These are phyloP conservation scores for Casuarius casuarius DNA, from an alignment of 2,113 vertebrate species.

Conservation along the genomic window DNA sequence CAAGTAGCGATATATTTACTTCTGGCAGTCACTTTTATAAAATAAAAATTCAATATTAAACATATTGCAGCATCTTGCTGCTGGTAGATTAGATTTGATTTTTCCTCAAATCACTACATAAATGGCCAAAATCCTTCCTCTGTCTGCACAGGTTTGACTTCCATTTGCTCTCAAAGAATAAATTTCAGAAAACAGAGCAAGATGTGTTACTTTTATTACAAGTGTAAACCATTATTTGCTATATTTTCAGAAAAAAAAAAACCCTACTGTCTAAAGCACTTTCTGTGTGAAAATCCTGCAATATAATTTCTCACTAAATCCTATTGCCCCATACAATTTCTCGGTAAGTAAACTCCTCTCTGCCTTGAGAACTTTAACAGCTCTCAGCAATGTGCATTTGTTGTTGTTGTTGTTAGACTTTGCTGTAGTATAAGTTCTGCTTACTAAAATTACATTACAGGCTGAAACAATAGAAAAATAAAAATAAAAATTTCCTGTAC, in stretches of 20 bases:
- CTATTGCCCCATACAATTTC: background rate
- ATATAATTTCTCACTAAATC: background rate
- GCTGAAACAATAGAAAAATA: background rate
- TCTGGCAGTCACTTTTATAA: background rate
- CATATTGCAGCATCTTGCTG: background rate
- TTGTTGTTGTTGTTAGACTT: background rate
- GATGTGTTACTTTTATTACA: background rate
- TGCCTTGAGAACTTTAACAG: background rate
- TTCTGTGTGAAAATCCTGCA: slow-evolving; percentile 13
- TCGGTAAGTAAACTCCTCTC: background rate
- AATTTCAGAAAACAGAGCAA: background rate
- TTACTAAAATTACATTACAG: background rate
- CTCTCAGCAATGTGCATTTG: background rate
- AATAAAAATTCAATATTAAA: background rate
- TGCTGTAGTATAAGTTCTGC: background rate
- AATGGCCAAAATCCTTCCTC: background rate
- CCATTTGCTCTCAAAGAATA: background rate
- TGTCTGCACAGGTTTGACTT: background rate
- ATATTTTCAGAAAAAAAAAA: slow-evolving; percentile 10
- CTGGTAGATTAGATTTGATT: background rate
- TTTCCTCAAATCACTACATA: background rate
- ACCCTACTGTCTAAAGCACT: background rate
- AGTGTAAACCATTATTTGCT: background rate
- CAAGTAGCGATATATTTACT: background rate
- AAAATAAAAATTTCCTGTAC: background rate